Conservation (phyloP, 1,140 invertebrate species). For the Parasteatoda tepidariorum region DNA sequence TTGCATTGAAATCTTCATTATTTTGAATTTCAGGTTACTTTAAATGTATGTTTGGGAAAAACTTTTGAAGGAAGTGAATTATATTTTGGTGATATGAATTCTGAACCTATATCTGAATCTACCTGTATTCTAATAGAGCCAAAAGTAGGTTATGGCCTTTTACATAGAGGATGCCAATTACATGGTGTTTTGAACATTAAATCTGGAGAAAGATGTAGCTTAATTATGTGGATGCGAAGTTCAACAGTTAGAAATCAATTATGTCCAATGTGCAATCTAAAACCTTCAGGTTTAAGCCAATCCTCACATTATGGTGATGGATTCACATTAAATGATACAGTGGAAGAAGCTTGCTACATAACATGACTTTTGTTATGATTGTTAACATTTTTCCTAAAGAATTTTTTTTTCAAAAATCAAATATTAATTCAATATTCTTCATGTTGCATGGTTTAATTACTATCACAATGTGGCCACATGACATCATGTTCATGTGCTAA, state of each 20-base stretch:
- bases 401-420: too few species aligned
- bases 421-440: too few species aligned
- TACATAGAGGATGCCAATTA: slow-evolving; percentile 69
- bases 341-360: too few species aligned
- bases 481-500: too few species aligned
- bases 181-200: slow-evolving; percentile 69
- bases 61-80: slow-evolving; percentile 68
- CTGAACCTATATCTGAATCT: slow-evolving; percentile 34
- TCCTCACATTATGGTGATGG: slow-evolving; percentile 68
- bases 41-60: slow-evolving; percentile 69
- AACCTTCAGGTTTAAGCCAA: slow-evolving; percentile 64
- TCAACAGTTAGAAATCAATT: slow-evolving; percentile 68
- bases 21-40: slow-evolving; percentile 65
- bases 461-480: too few species aligned
- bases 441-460: too few species aligned
- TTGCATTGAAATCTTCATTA: too few species aligned
- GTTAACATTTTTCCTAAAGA: too few species aligned
- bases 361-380: too few species aligned
- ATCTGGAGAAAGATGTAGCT: slow-evolving; percentile 68
- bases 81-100: slow-evolving; percentile 68
- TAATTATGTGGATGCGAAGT: slow-evolving; percentile 71
- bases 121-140: slow-evolving; percentile 63
- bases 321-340: slow-evolving; percentile 64
- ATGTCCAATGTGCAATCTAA: slow-evolving; percentile 70
- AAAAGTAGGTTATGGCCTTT: slow-evolving; percentile 64